Evolutionary conservation across 2,888 invertebrate genomes (phyloP).

Genomic region (Pammene fasciana): DNA sequence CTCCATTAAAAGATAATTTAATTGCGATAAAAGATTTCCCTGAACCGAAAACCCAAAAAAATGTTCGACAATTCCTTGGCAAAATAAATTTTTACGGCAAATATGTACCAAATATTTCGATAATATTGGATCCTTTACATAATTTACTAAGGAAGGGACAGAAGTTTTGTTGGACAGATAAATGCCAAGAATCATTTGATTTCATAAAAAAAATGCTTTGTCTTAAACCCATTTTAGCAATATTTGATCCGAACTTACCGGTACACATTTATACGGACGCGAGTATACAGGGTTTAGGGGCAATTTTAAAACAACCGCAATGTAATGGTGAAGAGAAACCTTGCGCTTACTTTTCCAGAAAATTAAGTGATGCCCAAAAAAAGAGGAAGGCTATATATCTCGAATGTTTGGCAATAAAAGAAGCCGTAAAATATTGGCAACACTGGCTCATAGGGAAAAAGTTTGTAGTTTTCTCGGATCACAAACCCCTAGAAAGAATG

Average conservation of each 20-base stretch:
- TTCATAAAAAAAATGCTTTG: background rate
- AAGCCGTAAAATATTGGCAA: background rate
- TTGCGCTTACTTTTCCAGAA: constrained; percentile 42
- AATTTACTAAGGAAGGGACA: constrained; percentile 39
- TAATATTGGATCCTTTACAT: constrained; percentile 47
- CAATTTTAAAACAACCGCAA: constrained; percentile 12
- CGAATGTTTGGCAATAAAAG: constrained; percentile 5
- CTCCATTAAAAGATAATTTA: constrained; percentile 35
- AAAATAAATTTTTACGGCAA: constrained; percentile 41
- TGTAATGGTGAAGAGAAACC: constrained; percentile 32
- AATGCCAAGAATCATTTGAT: constrained; percentile 27
- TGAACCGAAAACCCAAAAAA: constrained; percentile 36
- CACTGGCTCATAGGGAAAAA: constrained; percentile 8
- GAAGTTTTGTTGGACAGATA: constrained; percentile 19
- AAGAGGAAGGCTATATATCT: constrained; percentile 33
- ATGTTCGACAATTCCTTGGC: constrained; percentile 40
- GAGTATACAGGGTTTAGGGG: background rate
- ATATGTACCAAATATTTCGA: constrained; percentile 41
- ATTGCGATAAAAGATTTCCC: constrained; percentile 42
- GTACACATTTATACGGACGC: constrained; percentile 11
- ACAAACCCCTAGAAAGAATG: constrained; percentile 4
- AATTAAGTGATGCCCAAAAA: constrained; percentile 36
- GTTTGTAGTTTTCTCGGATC: constrained; percentile 6
- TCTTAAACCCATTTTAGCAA: constrained; percentile 1
- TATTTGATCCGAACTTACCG: constrained; percentile 10